phyloP scores from a whole-genome alignment of 2,113 vertebrate genomes.

The Podocnemis expansa region DNA sequence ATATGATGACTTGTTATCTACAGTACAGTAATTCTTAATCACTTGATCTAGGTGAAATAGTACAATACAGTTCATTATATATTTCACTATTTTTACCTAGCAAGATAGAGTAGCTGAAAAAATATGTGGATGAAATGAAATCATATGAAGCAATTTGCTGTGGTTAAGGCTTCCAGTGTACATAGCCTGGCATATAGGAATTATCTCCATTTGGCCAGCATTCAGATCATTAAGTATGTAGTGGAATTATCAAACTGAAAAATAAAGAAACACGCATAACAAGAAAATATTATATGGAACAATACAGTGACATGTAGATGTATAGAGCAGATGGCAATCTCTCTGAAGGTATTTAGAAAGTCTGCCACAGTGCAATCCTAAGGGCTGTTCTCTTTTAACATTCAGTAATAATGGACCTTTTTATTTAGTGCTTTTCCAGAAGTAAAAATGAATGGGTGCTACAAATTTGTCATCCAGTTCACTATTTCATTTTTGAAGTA shows the following conservation, averaged over 20 bases:
- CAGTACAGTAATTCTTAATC: background rate
- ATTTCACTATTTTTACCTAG: background rate
- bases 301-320: background rate
- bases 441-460: background rate
- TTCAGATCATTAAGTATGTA: background rate
- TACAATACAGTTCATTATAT: background rate
- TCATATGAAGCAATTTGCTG: background rate
- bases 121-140: background rate
- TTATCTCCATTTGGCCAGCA: background rate
- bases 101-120: background rate
- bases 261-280: background rate
- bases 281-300: background rate
- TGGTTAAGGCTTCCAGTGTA: background rate
- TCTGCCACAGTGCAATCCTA: background rate
- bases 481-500: background rate
- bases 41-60: background rate
- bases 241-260: background rate
- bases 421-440: accelerated
- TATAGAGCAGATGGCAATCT: background rate
- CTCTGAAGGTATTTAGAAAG: background rate
- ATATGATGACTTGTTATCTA: background rate
- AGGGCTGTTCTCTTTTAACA: background rate
- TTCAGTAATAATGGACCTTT: background rate
- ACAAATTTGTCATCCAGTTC: background rate
- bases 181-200: background rate